Evolutionary conservation across 2,113 vertebrate species (phyloP).

Genomic region (Forbesichthys agassizii): DNA sequence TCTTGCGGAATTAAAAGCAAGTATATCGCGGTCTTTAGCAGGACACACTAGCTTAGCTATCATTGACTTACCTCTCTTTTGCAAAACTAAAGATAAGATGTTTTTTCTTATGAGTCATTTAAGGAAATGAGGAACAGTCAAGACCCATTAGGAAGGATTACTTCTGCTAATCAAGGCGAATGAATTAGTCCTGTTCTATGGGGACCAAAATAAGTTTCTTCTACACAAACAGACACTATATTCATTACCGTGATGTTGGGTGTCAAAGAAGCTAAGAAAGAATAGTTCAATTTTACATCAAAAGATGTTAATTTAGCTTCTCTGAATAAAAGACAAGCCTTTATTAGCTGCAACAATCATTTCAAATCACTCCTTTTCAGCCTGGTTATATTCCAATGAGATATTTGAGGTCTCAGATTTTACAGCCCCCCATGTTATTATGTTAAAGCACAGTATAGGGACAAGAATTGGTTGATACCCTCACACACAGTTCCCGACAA

Average conservation of each 20-base stretch:
- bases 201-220: no score
- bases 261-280: background rate
- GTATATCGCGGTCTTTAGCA: no score
- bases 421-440: no score
- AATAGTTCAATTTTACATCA: background rate
- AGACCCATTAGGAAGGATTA: constrained; percentile 43
- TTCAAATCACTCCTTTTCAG: background rate
- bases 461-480: no score
- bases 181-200: constrained; percentile 1
- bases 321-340: background rate
- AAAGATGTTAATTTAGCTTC: background rate
- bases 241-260: background rate
- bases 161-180: constrained; percentile 44
- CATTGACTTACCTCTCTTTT: constrained; percentile 52
- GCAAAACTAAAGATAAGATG: constrained; percentile 66
- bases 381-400: background rate
- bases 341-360: background rate
- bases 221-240: no score
- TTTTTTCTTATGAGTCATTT: constrained; percentile 42
- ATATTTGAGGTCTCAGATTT: no score
- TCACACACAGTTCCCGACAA: no score
- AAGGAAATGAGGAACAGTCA: constrained; percentile 47
- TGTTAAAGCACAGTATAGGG: background rate
- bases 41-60: background rate
- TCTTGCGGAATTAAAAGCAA: no score